Evolutionary conservation across 2,888 invertebrate genomes (phyloP).

Genomic region (Drosophila kambysellisi): DNA sequence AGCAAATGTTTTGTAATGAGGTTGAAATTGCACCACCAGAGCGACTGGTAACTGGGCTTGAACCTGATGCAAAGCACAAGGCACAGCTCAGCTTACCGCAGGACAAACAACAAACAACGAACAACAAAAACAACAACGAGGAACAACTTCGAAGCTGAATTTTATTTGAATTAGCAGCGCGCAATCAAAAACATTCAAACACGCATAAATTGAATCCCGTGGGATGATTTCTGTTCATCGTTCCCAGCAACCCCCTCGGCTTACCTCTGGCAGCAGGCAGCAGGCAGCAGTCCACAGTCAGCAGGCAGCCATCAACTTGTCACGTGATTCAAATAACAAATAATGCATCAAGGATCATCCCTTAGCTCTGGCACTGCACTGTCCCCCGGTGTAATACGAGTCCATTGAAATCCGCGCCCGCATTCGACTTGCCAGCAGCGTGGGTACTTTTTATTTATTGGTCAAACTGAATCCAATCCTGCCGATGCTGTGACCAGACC

Average conservation of each 20-base stretch:
- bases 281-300: neutral
- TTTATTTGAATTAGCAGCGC: conserved; percentile 79
- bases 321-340: conserved; percentile 83
- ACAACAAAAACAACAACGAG: conserved; percentile 15
- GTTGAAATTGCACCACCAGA: conserved; percentile 63
- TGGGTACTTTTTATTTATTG: conserved; percentile 55
- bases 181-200: conserved; percentile 83
- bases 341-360: conserved; percentile 78
- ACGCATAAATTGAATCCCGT: conserved; percentile 83
- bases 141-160: conserved; percentile 50
- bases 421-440: conserved; percentile 41
- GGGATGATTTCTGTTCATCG: conserved; percentile 75
- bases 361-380: conserved; percentile 54
- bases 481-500: conserved; percentile 4
- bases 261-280: neutral
- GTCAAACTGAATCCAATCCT: conserved; percentile 35
- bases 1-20: conserved; percentile 72
- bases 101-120: conserved; percentile 33
- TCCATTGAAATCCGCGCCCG: conserved; percentile 52
- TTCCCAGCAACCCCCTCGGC: conserved; percentile 63
- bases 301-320: conserved; percentile 71
- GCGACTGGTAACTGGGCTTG: conserved; percentile 14
- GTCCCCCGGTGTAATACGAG: conserved; percentile 49
- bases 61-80: conserved; percentile 22
- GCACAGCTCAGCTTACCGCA: conserved; percentile 56